These are phyloP conservation scores for Sericinus montela DNA, from an alignment of 2,888 invertebrate species.

Conservation along the genomic window DNA sequence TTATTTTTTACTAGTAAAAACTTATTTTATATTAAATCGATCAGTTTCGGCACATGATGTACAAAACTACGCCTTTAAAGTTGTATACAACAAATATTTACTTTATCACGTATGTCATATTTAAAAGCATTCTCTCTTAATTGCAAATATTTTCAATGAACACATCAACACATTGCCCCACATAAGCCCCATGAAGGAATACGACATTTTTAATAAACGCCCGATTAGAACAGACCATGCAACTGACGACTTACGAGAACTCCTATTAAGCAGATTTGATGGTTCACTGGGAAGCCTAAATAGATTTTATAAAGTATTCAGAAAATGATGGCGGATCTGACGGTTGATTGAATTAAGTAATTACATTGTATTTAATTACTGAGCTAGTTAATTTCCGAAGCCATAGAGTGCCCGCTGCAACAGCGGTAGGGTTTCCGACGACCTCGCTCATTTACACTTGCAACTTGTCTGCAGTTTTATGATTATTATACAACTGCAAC, in stretches of 20 bases:
- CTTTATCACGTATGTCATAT: no score
- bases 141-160: no score
- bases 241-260: neutral
- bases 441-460: conserved; percentile 72
- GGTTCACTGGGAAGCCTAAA: conserved; percentile 24
- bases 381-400: conserved; percentile 72
- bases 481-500: conserved; percentile 22
- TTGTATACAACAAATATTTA: no score
- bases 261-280: conserved; percentile 19
- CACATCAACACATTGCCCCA: no score
- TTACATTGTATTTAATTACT: conserved; percentile 74
- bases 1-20: no score
- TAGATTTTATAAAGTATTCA: conserved; percentile 31
- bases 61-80: no score
- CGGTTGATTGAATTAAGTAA: conserved; percentile 71
- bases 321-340: conserved; percentile 16
- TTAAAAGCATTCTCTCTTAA: no score
- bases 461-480: conserved; percentile 53
- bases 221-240: no score
- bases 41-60: no score
- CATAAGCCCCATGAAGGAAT: no score
- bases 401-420: conserved; percentile 47
- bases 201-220: no score
- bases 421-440: conserved; percentile 60
- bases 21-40: no score